Percentiles rank a stretch among this genome's conserved stretches.
These are phyloP conservation scores for Holcopasites calliopsidis DNA, from an alignment of 1,140 invertebrate genomes.

Conservation along the genomic window DNA sequence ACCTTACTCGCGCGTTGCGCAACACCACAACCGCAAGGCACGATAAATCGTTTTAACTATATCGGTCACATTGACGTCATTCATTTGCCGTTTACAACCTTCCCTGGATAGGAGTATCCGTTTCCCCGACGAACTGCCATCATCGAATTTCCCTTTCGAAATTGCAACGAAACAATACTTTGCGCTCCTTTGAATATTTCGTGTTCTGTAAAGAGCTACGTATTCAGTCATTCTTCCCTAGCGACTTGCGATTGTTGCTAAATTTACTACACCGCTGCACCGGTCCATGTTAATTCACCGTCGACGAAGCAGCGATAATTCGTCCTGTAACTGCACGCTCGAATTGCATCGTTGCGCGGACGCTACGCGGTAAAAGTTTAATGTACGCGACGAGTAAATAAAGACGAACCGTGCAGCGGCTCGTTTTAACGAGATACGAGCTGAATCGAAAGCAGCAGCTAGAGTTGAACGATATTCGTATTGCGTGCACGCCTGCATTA, in stretches of 20 bases:
- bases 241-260: background rate
- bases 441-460: background rate
- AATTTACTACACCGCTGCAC: too few relatives aligned
- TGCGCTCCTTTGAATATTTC: background rate
- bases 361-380: background rate
- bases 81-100: conserved; percentile 10
- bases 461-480: background rate
- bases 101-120: background rate
- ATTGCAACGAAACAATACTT: background rate
- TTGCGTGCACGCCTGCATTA: background rate
- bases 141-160: conserved; percentile 14
- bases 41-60: conserved; percentile 18
- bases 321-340: background rate
- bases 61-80: conserved; percentile 32
- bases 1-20: conserved; percentile 20
- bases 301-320: background rate
- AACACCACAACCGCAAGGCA: conserved; percentile 26
- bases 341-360: background rate
- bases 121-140: conserved; percentile 8
- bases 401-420: background rate
- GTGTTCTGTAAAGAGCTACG: background rate
- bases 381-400: background rate
- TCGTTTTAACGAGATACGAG: background rate
- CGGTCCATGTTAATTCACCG: background rate
- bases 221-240: background rate